phyloP scores from a whole-genome alignment of 2,113 vertebrate species.

The Xyrauchen texanus region DNA sequence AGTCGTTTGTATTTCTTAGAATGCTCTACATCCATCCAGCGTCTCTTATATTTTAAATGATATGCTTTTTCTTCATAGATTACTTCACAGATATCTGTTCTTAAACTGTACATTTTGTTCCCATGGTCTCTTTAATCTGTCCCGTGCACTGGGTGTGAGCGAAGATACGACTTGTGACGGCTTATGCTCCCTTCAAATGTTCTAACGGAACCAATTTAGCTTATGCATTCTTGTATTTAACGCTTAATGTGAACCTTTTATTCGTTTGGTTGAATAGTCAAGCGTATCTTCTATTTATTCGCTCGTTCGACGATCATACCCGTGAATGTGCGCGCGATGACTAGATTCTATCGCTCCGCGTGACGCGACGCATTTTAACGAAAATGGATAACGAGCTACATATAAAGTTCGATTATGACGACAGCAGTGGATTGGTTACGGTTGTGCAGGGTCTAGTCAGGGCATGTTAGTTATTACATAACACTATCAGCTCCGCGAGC shows the following conservation, averaged over 20 bases:
- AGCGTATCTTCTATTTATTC: not conserved
- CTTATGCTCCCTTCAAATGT: not conserved
- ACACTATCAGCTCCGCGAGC: constrained; percentile 67
- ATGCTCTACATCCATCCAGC: not conserved
- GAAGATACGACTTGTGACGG: constrained; percentile 14
- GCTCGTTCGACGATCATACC: not conserved
- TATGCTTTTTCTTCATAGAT: too few relatives aligned
- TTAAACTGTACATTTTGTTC: constrained; percentile 24
- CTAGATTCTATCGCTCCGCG: not conserved
- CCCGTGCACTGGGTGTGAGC: constrained; percentile 17
- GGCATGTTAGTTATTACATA: constrained; percentile 79
- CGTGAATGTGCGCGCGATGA: not conserved
- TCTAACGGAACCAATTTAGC: not conserved
- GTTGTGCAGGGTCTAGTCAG: constrained; percentile 45
- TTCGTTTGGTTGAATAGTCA: not conserved
- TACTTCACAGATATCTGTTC: too few relatives aligned
- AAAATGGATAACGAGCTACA: not conserved
- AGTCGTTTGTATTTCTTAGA: not conserved
- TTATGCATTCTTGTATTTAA: not conserved
- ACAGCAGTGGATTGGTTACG: constrained; percentile 44
- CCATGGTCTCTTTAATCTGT: not conserved
- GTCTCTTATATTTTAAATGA: not conserved
- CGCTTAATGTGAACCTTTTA: not conserved
- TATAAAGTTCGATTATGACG: not conserved
- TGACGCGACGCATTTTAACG: constrained; percentile 7